Percentiles rank a stretch among this genome's conserved stretches.
Evolutionary conservation across 1,140 invertebrate genomes (phyloP).

Genomic region (Chlorops oryzae): DNA sequence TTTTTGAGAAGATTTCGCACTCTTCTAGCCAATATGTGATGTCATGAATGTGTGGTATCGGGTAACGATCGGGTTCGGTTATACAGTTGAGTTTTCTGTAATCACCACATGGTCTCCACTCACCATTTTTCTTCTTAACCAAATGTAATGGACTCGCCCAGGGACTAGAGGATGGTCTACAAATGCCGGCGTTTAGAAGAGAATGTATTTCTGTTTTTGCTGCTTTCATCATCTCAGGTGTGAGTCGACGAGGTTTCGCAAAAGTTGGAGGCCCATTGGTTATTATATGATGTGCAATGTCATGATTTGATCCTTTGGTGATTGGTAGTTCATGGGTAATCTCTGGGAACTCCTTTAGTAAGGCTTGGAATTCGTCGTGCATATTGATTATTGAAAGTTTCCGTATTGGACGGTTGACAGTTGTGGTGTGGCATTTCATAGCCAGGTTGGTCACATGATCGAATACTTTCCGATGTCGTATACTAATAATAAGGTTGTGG

Average conservation of each 20-base stretch:
- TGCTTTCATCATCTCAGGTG: conserved; percentile 27
- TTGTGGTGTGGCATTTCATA: no score
- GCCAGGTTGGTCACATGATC: conserved; percentile 22
- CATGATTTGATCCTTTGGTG: no score
- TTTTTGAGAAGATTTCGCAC: no score
- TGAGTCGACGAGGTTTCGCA: conserved; percentile 33
- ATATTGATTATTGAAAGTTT: no score
- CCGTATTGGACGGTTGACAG: no score
- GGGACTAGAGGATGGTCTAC: conserved; percentile 36
- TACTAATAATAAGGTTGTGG: conserved; percentile 37
- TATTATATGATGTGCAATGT: conserved; percentile 13
- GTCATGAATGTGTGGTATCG: conserved; percentile 5
- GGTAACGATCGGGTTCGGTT: conserved; percentile 5
- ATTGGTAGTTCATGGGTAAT: no score
- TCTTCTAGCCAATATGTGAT: not conserved
- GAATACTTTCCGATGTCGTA: conserved; percentile 25
- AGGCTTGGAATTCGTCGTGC: no score
- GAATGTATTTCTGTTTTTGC: conserved; percentile 23
- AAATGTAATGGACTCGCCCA: conserved; percentile 50
- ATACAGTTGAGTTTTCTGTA: conserved; percentile 47
- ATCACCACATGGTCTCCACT: conserved; percentile 46
- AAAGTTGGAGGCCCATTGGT: conserved; percentile 32
- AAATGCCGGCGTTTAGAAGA: conserved; percentile 25
- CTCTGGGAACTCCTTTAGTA: no score
- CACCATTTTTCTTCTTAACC: conserved; percentile 33